phyloP scores from a whole-genome alignment of 30 jellyfish, hydroid and myxozoan species.

The Turritopsis dohrnii region DNA sequence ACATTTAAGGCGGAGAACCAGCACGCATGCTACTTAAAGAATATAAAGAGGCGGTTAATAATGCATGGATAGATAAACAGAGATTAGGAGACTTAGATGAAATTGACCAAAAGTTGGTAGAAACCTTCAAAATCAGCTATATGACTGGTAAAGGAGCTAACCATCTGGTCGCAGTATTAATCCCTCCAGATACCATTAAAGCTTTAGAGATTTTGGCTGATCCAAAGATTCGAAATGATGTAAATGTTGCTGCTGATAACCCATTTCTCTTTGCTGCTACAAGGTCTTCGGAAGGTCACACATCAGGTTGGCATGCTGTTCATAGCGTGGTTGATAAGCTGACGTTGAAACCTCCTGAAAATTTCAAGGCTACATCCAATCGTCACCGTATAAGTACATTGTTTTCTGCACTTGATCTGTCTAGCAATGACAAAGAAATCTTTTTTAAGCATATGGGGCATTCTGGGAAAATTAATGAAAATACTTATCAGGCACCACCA shows the following conservation, averaged over 20 bases:
- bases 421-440: slow-evolving; percentile 8
- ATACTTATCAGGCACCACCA: slow-evolving; percentile 25
- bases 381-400: slow-evolving; percentile 25
- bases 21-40: slow-evolving; percentile 23
- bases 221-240: slow-evolving; percentile 8
- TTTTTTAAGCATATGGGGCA: slow-evolving; percentile 31
- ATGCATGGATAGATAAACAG: slow-evolving; percentile 31
- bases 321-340: slow-evolving; percentile 16
- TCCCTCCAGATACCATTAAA: slow-evolving; percentile 16
- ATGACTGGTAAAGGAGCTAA: slow-evolving; percentile 22
- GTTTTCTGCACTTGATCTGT: slow-evolving; percentile 17
- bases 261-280: slow-evolving; percentile 14
- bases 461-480: slow-evolving; percentile 19
- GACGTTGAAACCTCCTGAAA: slow-evolving; percentile 15
- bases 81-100: slow-evolving; percentile 14
- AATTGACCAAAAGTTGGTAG: slow-evolving; percentile 17
- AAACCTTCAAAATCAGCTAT: slow-evolving; percentile 12
- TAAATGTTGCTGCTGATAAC: not conserved
- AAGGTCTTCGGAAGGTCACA: slow-evolving; percentile 19
- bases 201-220: slow-evolving; percentile 13
- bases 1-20: slow-evolving; percentile 22
- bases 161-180: slow-evolving; percentile 24
- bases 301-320: slow-evolving; percentile 32
- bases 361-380: slow-evolving; percentile 26
- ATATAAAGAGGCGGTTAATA: slow-evolving; percentile 14